Evolutionary conservation across 92 coral and sea anemone genomes (phyloP).

Genomic region (Zoanthus sociatus): DNA sequence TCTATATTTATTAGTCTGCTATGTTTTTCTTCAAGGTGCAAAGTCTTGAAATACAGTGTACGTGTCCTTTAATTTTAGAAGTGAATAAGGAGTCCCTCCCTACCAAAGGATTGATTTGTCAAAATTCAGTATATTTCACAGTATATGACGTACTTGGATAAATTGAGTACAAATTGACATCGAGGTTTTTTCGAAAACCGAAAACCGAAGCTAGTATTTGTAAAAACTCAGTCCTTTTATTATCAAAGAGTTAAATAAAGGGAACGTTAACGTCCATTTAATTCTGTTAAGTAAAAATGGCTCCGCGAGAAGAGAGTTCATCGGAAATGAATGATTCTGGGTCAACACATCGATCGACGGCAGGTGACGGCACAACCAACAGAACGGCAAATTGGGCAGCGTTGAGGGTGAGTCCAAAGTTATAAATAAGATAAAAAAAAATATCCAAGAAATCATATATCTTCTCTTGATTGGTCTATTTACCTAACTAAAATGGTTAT

Average conservation of each 20-base stretch:
- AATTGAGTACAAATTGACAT: not conserved
- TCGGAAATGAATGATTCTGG: constrained; percentile 22
- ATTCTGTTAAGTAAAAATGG: constrained; percentile 25
- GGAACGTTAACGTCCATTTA: not conserved
- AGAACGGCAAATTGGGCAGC: constrained; percentile 64
- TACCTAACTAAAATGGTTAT: not conserved
- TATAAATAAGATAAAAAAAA: not conserved
- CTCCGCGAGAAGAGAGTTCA: constrained; percentile 38
- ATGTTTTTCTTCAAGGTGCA: not conserved
- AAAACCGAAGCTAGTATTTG: not conserved
- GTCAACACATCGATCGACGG: constrained; percentile 6
- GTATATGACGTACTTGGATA: constrained; percentile 10
- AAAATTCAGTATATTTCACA: constrained; percentile 3
- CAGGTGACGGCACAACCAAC: not conserved
- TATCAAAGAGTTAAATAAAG: not conserved
- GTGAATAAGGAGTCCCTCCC: not conserved
- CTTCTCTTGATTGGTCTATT: not conserved
- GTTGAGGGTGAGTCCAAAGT: constrained; percentile 51
- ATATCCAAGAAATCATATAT: not conserved
- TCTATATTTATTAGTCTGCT: no score
- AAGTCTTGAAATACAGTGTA: not conserved
- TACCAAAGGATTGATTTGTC: not conserved
- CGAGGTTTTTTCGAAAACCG: not conserved
- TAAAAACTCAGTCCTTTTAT: not conserved
- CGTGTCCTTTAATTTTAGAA: not conserved